phyloP scores from a whole-genome alignment of 2,888 invertebrate species.

The Artemia sinica region DNA sequence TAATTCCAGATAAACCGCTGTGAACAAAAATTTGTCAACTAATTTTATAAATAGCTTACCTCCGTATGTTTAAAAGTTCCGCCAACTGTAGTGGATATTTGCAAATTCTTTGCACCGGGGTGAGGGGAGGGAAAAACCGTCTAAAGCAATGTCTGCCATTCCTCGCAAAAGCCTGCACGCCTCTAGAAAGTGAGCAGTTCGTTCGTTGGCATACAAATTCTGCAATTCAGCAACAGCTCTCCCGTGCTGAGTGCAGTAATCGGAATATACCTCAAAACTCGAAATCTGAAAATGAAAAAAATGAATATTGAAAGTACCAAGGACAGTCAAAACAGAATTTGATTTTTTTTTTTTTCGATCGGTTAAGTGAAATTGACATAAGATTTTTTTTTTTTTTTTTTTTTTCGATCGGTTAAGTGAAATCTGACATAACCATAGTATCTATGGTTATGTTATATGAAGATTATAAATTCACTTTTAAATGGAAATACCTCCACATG shows the following conservation, averaged over 20 bases:
- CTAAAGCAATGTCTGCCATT: constrained; percentile 62
- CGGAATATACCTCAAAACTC: constrained; percentile 65
- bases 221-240: constrained; percentile 53
- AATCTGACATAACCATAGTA: no score
- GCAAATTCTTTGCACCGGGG: constrained; percentile 73
- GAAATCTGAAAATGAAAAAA: constrained; percentile 39
- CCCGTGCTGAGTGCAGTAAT: constrained; percentile 73
- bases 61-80: constrained; percentile 57
- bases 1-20: no score
- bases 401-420: no score
- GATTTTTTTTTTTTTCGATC: constrained; percentile 3
- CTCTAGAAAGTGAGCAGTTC: constrained; percentile 56
- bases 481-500: no score
- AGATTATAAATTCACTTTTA: no score
- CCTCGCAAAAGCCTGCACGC: constrained; percentile 62
- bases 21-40: no score
- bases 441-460: no score
- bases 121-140: constrained; percentile 66
- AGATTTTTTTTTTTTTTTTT: no score
- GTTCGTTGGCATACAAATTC: constrained; percentile 44
- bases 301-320: background rate
- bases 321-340: background rate
- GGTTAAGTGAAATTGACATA: background rate
- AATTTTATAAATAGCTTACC: constrained; percentile 25
- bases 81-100: constrained; percentile 70